Evolutionary conservation across 2,113 vertebrate genomes (phyloP).

Genomic region (Pomatostomus ruficeps): DNA sequence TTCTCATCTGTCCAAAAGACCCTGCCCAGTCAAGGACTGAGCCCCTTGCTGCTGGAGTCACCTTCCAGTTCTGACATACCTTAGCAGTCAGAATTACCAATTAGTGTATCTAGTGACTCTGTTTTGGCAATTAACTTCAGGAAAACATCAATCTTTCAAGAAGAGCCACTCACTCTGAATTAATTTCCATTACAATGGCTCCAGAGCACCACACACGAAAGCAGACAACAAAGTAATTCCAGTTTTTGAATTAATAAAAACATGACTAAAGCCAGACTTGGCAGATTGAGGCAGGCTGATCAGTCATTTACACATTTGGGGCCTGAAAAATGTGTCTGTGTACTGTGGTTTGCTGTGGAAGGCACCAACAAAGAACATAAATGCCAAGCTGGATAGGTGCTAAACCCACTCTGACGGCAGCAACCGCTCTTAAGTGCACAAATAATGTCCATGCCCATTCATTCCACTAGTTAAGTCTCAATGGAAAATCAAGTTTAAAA

Average conservation of each 20-base stretch:
- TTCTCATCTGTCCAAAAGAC: not conserved
- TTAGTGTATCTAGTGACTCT: not conserved
- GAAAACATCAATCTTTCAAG: not conserved
- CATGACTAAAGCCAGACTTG: not conserved
- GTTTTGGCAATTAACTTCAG: not conserved
- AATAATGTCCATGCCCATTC: not conserved
- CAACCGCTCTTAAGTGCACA: not conserved
- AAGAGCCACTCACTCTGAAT: not conserved
- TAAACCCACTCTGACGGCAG: not conserved
- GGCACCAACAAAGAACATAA: not conserved
- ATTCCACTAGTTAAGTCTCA: not conserved
- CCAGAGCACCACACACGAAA: not conserved
- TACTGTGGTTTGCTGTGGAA: not conserved
- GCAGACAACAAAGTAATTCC: not conserved
- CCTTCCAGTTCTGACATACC: not conserved
- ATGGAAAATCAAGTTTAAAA: not conserved
- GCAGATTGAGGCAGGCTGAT: not conserved
- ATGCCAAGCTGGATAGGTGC: accelerated
- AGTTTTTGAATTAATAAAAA: not conserved
- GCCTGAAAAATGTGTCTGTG: not conserved
- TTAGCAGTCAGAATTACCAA: not conserved
- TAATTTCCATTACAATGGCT: not conserved
- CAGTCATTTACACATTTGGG: not conserved
- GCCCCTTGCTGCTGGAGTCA: not conserved
- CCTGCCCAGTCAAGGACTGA: not conserved